Evolutionary conservation across 2,888 invertebrate genomes (phyloP).

Genomic region (Tupiocoris notatus): DNA sequence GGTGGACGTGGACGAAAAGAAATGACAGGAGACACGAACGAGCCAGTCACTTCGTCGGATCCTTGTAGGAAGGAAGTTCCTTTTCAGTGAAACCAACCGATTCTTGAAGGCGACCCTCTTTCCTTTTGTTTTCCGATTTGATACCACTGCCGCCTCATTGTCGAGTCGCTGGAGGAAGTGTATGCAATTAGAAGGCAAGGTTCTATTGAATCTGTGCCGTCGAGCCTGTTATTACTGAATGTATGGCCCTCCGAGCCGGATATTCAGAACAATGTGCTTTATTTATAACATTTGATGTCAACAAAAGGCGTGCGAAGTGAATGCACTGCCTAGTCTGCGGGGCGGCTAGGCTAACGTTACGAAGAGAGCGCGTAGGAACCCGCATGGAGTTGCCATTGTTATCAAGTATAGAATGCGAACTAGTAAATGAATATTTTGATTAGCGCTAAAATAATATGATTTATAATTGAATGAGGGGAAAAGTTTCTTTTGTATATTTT

Average conservation of each 20-base stretch:
- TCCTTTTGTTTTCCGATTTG: constrained; percentile 34
- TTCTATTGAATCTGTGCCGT: constrained; percentile 37
- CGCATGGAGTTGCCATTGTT: constrained; percentile 40
- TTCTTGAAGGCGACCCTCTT: neutral
- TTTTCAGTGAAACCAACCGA: neutral
- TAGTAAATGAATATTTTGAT: too few species aligned
- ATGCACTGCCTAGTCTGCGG: constrained; percentile 1
- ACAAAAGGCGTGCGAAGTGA: constrained; percentile 31
- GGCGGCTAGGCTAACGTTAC: neutral
- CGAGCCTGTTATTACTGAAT: constrained; percentile 36
- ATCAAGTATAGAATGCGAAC: constrained; percentile 34
- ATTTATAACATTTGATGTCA: constrained; percentile 43
- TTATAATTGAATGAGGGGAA: too few species aligned
- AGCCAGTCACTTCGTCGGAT: neutral
- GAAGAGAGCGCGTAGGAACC: constrained; percentile 6
- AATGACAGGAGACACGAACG: neutral
- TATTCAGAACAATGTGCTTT: constrained; percentile 42
- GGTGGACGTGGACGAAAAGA: neutral
- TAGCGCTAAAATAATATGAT: too few species aligned
- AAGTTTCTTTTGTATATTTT: too few species aligned
- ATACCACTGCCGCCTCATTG: constrained; percentile 13
- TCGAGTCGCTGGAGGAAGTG: constrained; percentile 23
- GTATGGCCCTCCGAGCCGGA: constrained; percentile 36
- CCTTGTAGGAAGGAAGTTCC: neutral
- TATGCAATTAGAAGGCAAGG: constrained; percentile 35